Evolutionary conservation across 2,888 invertebrate genomes (phyloP), one percentile per base, ranked within the genome.

Genomic region (Pherbina coryleti): DNA sequence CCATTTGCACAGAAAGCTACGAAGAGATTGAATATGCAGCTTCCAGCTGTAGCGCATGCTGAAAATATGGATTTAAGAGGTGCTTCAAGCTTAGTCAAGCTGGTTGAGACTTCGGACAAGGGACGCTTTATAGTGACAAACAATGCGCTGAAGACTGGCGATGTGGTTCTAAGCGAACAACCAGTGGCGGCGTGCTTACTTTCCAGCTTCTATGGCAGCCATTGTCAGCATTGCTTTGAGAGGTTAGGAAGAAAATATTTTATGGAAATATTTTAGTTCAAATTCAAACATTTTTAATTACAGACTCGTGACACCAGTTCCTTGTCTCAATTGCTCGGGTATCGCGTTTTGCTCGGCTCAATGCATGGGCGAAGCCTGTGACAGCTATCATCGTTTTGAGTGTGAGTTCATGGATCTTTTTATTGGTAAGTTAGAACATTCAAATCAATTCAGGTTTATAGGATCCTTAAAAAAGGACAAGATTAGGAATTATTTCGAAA

Each of bases 221-320:
- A 96, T 86, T 96, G 96, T 85, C 93, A 94, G 80, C 93, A 96
- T 86, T 96, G 96, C 86, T 95, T 95, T 83, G 91, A 91, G 84
- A 93, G 94, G 95, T 95, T 83, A 80, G 34, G 71, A 62, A 44
- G 1, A 22, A 11, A 17, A 51, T n/a, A 2, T 7, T 66, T 4
- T 7, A 1, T 0, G 9, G 4, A 44, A 9, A 8, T 14, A 60
- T 31, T 3, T 9, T n/a, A 5, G 5, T 8, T 5, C n/a, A 7
- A 7, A 28, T 14, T 9, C 11, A 49, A 77, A 28, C 57, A 4
- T 31, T 31, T 5, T 62, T 9, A 53, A 17, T 74, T 86, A 1
- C 81, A 93, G 93, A 80, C 84, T 94, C 66, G 89, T 91, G 78
- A 92, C 93, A 0, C 94, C 95, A 0, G 90, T 95, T 7, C 93